phyloP scores from a whole-genome alignment of 2,113 vertebrate genomes.

The Neogobius melanostomus region DNA sequence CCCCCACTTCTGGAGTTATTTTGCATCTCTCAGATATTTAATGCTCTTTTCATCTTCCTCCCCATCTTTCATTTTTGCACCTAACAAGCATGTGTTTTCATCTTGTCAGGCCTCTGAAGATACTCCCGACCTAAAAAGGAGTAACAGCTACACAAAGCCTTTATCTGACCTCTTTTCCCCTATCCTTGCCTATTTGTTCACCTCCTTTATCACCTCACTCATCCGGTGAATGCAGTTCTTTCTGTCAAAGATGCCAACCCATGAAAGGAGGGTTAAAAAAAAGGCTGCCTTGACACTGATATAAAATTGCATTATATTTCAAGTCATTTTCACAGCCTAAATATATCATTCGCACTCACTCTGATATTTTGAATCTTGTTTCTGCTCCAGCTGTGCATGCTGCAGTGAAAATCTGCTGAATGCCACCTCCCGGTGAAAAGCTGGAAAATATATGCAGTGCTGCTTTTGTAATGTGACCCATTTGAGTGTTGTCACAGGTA shows the following conservation, averaged over 20 bases:
- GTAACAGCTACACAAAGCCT: slow-evolving; percentile 10
- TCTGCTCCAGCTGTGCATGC: slow-evolving; percentile 14
- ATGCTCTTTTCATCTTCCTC: slow-evolving; percentile 10
- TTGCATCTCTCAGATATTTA: slow-evolving; percentile 26
- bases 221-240: slow-evolving; percentile 4
- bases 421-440: neutral
- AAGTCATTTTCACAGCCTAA: neutral
- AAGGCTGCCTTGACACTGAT: neutral
- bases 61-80: slow-evolving; percentile 1
- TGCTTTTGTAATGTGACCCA: slow-evolving; percentile 23
- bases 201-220: slow-evolving; percentile 17
- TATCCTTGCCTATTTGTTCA: slow-evolving; percentile 9
- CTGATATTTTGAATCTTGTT: slow-evolving; percentile 17
- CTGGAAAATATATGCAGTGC: slow-evolving; percentile 10
- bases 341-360: slow-evolving; percentile 1
- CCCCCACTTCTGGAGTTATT: slow-evolving; percentile 15
- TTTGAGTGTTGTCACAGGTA: slow-evolving; percentile 31
- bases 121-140: slow-evolving; percentile 13
- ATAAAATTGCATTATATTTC: slow-evolving; percentile 2
- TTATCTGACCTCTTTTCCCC: slow-evolving; percentile 7
- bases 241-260: slow-evolving; percentile 1
- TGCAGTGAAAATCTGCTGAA: slow-evolving; percentile 11
- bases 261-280: neutral
- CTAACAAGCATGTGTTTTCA: slow-evolving; percentile 35
- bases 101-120: slow-evolving; percentile 29